Percentiles rank a stretch among this genome's conserved stretches.
These are phyloP conservation scores for Pyrrhia umbra DNA, from an alignment of 2,888 invertebrate species.

Conservation along the genomic window DNA sequence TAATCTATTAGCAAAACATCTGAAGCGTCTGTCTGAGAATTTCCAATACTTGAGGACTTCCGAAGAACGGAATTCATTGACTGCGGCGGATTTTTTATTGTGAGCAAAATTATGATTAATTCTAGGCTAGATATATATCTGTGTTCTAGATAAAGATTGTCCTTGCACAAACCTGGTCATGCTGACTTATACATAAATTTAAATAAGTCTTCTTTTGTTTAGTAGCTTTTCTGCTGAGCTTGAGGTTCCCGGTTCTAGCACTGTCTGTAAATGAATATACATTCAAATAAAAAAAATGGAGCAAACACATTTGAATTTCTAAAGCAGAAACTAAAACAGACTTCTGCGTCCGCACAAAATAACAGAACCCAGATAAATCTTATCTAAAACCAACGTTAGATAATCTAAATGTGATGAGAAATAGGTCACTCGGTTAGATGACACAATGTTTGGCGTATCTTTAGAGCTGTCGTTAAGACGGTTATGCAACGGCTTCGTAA, in stretches of 20 bases:
- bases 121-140: too few relatives aligned
- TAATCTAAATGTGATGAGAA: conserved; percentile 44
- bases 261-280: background rate
- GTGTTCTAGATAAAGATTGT: too few relatives aligned
- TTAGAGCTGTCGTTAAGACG: conserved; percentile 44
- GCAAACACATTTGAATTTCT: background rate
- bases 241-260: too few relatives aligned
- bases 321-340: background rate
- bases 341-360: background rate
- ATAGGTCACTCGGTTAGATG: conserved; percentile 55
- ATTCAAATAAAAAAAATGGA: background rate
- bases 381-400: conserved; percentile 54
- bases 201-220: too few relatives aligned
- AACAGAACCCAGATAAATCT: conserved; percentile 39
- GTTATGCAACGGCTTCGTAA: conserved; percentile 54
- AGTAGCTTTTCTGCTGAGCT: too few relatives aligned
- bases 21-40: background rate
- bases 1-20: conserved; percentile 7
- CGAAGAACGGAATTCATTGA: background rate
- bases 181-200: too few relatives aligned
- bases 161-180: too few relatives aligned
- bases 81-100: background rate
- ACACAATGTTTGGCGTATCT: conserved; percentile 62
- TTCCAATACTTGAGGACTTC: background rate
- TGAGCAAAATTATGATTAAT: too few relatives aligned